phyloP scores from a whole-genome alignment of 2,797 vertebrate genomes.

The Helarctos malayanus region DNA sequence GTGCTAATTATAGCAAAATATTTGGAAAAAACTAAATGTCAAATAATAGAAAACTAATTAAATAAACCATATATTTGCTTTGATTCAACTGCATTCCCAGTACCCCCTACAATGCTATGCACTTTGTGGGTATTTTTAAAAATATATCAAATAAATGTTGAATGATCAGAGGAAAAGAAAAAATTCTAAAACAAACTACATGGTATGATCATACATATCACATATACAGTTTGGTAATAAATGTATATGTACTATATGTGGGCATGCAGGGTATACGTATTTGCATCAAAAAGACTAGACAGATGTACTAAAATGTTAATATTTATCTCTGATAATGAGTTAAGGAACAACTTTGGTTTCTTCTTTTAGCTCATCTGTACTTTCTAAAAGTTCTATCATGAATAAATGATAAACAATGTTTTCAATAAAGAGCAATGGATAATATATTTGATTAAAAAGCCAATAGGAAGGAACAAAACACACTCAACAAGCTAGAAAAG shows the following conservation, averaged over 20 bases:
- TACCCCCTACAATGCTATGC: not conserved
- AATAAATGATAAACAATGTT: not conserved
- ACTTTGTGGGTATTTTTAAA: not conserved
- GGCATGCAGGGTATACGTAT: not conserved
- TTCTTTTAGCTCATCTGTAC: not conserved
- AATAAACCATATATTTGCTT: not conserved
- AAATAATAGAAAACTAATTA: not conserved
- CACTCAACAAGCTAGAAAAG: not conserved
- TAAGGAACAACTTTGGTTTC: not conserved
- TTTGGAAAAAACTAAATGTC: not conserved
- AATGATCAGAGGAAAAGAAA: not conserved
- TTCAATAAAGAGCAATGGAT: not conserved
- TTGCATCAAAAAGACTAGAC: not conserved
- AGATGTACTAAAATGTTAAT: not conserved
- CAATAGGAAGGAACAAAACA: not conserved
- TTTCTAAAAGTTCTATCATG: constrained; percentile 4
- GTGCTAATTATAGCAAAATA: constrained; percentile 4
- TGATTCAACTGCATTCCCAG: not conserved
- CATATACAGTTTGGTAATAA: not conserved
- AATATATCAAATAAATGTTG: not conserved
- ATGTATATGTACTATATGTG: not conserved
- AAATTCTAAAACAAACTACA: constrained; percentile 7
- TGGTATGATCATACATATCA: not conserved
- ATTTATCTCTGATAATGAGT: not conserved
- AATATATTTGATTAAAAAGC: constrained; percentile 7